Evolutionary conservation across 2,797 vertebrate genomes (phyloP), one percentile per base, ranked within the genome.

Genomic region (Allobates femoralis): DNA sequence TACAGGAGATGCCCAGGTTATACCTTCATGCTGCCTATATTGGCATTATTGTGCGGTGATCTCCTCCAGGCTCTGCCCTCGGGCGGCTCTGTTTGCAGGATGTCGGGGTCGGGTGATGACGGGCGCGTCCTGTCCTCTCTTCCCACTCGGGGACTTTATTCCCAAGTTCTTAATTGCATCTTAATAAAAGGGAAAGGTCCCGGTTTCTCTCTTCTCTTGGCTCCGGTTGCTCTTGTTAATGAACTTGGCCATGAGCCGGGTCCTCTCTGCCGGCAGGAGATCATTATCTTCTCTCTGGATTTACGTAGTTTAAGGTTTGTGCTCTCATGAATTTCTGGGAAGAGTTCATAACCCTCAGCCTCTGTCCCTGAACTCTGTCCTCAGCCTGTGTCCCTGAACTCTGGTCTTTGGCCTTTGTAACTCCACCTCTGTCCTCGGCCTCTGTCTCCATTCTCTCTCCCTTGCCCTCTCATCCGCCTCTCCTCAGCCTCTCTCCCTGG

Each of bases 301-400:
- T 32, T 64, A 67, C 46, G 60, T 28, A 56, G 55, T 66, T 51
- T 66, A 37, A 18, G 19, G 58, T 79, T 84, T 53, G 18, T 15
- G n/a, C 56, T 34, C 46, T 55, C 56, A 26, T 50, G 74, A 69
- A 85, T 85, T 79, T 77, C 77, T 50, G 53, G 37, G 62, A 76
- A 23, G 28, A 41, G 77, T 80, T 80, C 66, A 80, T 79, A 80
- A 26, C 64, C 84, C 23, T 2, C 34, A 30, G 71, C 84, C 51
- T 6, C 84, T 21, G 60, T 26, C 66, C 71, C 41, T 1, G 41
- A n/a, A n/a, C 76, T 14, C 16, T 30, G 0, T 19, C 56, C 15
- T 46, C 3, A 26, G 41, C 18, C 50, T 23, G 11, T 50, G 6
- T 12, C 11, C 53, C 32, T 15, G 23, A n/a, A 23, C 75, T 77